A percentile compares a stretch with the other conserved stretches of the same genome.
Evolutionary conservation across 30 jellyfish, hydroid and myxozoan genomes (phyloP).

Genomic region (Cassiopea xamachana): DNA sequence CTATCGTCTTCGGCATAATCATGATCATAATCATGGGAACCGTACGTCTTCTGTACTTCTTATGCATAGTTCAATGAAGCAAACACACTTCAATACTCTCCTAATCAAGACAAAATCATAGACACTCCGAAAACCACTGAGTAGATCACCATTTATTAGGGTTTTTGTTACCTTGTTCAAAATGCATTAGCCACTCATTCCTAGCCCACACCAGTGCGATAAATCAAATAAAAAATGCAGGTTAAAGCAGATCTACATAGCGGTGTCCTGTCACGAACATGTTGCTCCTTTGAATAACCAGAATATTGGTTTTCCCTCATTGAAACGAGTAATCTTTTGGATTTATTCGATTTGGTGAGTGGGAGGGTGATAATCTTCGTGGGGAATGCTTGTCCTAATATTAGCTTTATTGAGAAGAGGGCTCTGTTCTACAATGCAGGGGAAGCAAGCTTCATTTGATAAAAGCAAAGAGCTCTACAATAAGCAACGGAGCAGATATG

Average conservation of each 20-base stretch:
- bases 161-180: no score
- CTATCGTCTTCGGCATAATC: no score
- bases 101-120: no score
- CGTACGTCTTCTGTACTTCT: no score
- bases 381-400: constrained; percentile 29
- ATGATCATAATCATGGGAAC: no score
- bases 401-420: constrained; percentile 17
- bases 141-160: no score
- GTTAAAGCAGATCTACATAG: neutral
- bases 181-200: neutral
- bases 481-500: no score
- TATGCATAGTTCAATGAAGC: no score
- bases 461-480: neutral
- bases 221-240: neutral
- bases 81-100: no score
- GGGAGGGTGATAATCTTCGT: constrained; percentile 49
- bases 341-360: constrained; percentile 36
- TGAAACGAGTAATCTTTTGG: constrained; percentile 37
- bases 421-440: neutral
- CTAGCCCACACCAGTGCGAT: neutral
- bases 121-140: no score
- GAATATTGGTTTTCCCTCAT: constrained; percentile 35
- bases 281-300: constrained; percentile 20
- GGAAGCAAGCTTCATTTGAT: neutral
- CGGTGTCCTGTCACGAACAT: constrained; percentile 41